phyloP scores from a whole-genome alignment of 2,797 vertebrate species.

The Arremon brunneinucha region DNA sequence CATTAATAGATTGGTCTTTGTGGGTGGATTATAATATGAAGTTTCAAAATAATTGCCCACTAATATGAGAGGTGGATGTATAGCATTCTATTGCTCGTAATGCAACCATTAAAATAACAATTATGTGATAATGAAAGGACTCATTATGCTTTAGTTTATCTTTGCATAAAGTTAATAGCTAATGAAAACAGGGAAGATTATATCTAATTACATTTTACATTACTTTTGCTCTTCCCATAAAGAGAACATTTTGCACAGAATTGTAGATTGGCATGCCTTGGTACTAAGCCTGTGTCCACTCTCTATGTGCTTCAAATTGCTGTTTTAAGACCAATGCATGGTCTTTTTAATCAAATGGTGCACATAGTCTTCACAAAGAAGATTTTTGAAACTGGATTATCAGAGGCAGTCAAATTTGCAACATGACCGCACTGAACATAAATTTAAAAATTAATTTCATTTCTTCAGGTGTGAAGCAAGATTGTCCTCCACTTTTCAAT shows the following conservation, averaged over 20 bases:
- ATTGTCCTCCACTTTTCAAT: background rate
- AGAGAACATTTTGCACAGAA: conserved; percentile 36
- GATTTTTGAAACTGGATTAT: background rate
- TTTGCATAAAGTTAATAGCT: conserved; percentile 74
- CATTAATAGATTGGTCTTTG: conserved; percentile 67
- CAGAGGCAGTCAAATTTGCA: background rate
- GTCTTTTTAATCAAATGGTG: background rate
- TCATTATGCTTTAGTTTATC: conserved; percentile 75
- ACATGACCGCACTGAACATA: background rate
- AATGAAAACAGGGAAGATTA: conserved; percentile 67
- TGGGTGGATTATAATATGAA: conserved; percentile 58
- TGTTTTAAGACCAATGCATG: background rate
- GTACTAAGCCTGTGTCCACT: background rate
- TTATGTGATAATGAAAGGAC: conserved; percentile 70
- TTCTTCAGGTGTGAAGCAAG: background rate
- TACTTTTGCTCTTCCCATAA: conserved; percentile 35
- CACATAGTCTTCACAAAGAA: background rate
- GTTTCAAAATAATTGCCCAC: conserved; percentile 70
- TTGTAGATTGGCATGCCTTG: background rate
- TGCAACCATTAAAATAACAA: conserved; percentile 73
- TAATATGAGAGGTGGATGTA: conserved; percentile 70
- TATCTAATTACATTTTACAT: conserved; percentile 70
- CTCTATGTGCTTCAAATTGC: background rate
- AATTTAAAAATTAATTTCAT: background rate
- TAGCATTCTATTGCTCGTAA: conserved; percentile 61